These are phyloP conservation scores for Phallusia fumigata DNA, from an alignment of 23 tunicate genomes.

Conservation along the genomic window DNA sequence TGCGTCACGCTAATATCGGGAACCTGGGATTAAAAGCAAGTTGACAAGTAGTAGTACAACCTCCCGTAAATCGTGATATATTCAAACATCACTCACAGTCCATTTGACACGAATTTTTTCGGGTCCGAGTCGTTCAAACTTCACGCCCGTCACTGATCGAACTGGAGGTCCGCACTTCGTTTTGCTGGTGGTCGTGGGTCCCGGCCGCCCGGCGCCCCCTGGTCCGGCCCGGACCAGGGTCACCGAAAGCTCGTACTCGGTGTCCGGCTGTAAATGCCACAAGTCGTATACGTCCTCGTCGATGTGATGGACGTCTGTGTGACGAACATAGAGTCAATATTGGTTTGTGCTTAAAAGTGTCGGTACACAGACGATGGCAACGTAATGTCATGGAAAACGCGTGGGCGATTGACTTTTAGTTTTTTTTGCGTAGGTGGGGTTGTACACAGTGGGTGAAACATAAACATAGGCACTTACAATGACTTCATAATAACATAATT, in stretches of 20 bases:
- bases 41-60: neutral
- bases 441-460: too few species aligned
- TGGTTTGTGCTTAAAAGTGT: too few species aligned
- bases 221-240: constrained; percentile 78
- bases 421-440: too few species aligned
- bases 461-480: too few species aligned
- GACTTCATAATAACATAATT: too few species aligned
- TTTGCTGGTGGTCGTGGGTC: constrained; percentile 47
- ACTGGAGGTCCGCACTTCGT: constrained; percentile 81
- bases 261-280: constrained; percentile 98
- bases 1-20: constrained; percentile 72
- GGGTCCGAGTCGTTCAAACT: constrained; percentile 30
- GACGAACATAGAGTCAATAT: neutral
- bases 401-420: too few species aligned
- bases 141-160: constrained; percentile 38
- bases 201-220: constrained; percentile 83
- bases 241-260: constrained; percentile 68
- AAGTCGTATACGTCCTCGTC: constrained; percentile 35
- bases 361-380: too few species aligned
- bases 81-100: constrained; percentile 46
- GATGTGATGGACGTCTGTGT: constrained; percentile 70
- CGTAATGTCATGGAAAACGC: too few species aligned
- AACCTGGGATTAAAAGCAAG: constrained; percentile 21
- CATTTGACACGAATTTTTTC: constrained; percentile 42
- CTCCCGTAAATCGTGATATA: neutral